Conservation (phyloP, 2,888 invertebrate species). For the Epirrhoe tristata region DNA sequence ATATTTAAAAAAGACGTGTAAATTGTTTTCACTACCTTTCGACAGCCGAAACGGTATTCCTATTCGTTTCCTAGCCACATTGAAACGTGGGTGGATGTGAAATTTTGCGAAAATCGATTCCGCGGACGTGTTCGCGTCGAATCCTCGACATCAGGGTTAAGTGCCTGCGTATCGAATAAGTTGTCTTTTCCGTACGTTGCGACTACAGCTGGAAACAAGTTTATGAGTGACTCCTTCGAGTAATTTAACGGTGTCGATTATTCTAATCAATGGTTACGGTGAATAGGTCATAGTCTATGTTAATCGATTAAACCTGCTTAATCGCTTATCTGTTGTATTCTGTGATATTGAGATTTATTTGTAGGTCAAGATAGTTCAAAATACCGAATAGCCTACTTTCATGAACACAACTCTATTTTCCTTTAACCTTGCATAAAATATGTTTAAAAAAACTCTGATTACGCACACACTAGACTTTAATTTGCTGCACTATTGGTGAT, state of each 20-base stretch:
- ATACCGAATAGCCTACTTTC: neutral
- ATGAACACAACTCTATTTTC: too few species aligned
- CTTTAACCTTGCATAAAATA: too few species aligned
- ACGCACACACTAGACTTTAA: neutral
- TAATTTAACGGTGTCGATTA: slow-evolving; percentile 43
- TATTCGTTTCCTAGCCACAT: slow-evolving; percentile 28
- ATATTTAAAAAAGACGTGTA: neutral
- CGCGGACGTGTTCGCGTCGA: slow-evolving; percentile 65
- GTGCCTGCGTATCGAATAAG: slow-evolving; percentile 67
- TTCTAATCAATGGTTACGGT: slow-evolving; percentile 42
- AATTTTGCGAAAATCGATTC: slow-evolving; percentile 74
- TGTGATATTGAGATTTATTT: neutral
- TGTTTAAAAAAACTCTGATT: neutral
- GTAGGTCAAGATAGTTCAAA: slow-evolving; percentile 4
- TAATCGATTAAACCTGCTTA: slow-evolving; percentile 29
- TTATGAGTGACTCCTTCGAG: slow-evolving; percentile 40
- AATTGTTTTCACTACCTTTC: neutral
- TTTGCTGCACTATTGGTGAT: neutral
- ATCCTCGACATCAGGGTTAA: slow-evolving; percentile 74
- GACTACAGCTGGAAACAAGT: slow-evolving; percentile 34
- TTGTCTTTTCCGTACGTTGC: slow-evolving; percentile 53
- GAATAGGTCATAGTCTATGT: slow-evolving; percentile 32
- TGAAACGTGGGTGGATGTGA: slow-evolving; percentile 69
- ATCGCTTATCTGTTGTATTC: slow-evolving; percentile 13
- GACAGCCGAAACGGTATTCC: slow-evolving; percentile 2